These are phyloP conservation scores for Nomada lathburiana DNA, from an alignment of 2,888 invertebrate species.

Conservation along the genomic window DNA sequence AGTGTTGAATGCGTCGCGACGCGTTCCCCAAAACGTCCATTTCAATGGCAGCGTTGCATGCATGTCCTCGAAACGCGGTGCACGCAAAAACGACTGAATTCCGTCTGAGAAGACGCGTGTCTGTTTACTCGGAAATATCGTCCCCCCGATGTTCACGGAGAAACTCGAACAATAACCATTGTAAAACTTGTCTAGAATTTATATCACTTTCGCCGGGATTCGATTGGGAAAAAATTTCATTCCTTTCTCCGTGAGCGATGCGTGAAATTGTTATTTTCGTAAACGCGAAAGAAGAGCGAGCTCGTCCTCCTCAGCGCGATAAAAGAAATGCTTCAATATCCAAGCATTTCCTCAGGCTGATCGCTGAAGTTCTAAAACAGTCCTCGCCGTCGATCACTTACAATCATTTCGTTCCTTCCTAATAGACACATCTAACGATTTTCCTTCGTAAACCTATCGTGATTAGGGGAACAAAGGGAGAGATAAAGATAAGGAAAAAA, in stretches of 20 bases:
- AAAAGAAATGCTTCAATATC: too few species aligned
- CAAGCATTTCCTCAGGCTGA: too few species aligned
- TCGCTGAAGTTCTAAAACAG: too few species aligned
- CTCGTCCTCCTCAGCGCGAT: too few species aligned
- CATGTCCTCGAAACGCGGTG: constrained; percentile 10
- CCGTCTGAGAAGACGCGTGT: constrained; percentile 9
- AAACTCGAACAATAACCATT: neutral
- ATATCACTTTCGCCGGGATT: neutral
- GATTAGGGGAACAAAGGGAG: neutral
- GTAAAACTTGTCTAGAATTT: neutral
- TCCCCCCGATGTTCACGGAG: neutral
- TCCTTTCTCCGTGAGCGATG: too few species aligned
- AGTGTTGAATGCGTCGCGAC: constrained; percentile 59
- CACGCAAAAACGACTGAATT: constrained; percentile 9
- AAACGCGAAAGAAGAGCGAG: too few species aligned
- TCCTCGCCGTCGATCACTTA: too few species aligned
- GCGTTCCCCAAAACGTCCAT: constrained; percentile 50
- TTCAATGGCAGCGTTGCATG: constrained; percentile 35
- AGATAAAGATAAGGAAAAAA: neutral
- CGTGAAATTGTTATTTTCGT: too few species aligned
- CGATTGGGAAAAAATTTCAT: too few species aligned
- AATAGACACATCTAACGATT: too few species aligned
- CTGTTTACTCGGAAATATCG: constrained; percentile 13
- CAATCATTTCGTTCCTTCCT: too few species aligned
- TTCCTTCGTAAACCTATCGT: neutral